Evolutionary conservation across 2,888 invertebrate genomes (phyloP).

Genomic region (Xanthostigma xanthostigma): DNA sequence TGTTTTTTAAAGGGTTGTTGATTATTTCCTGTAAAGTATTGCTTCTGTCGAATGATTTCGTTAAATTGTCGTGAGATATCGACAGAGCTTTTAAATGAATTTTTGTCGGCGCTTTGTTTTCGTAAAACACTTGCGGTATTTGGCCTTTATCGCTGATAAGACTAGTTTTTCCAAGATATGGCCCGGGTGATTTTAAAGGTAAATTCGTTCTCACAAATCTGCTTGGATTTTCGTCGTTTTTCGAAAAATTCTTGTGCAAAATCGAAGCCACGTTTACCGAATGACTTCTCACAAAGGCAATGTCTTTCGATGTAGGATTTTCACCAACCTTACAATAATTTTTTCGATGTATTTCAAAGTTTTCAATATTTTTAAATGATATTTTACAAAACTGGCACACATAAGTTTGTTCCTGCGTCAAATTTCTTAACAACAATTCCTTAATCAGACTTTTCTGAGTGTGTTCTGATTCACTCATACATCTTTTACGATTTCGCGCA

Average conservation of each 20-base stretch:
- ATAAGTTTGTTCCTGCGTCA: constrained; percentile 44
- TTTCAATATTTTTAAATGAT: constrained; percentile 65
- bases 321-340: constrained; percentile 58
- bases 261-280: constrained; percentile 31
- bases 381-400: constrained; percentile 65
- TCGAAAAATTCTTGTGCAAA: constrained; percentile 29
- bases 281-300: constrained; percentile 26
- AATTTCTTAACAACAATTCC: constrained; percentile 59
- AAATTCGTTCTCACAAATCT: constrained; percentile 25
- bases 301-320: constrained; percentile 21
- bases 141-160: constrained; percentile 42
- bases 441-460: constrained; percentile 42
- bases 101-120: constrained; percentile 5
- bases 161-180: constrained; percentile 65
- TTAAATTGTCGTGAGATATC: not conserved
- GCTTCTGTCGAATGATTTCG: not conserved
- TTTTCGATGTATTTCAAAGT: constrained; percentile 63
- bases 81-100: not conserved
- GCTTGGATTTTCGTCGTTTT: constrained; percentile 27
- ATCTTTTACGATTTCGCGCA: constrained; percentile 26
- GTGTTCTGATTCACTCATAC: constrained; percentile 27
- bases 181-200: constrained; percentile 69
- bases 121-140: constrained; percentile 11
- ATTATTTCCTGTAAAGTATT: not conserved
- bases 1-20: not conserved